Evolutionary conservation across 2,113 vertebrate species (phyloP).

Genomic region (Falco punctatus): DNA sequence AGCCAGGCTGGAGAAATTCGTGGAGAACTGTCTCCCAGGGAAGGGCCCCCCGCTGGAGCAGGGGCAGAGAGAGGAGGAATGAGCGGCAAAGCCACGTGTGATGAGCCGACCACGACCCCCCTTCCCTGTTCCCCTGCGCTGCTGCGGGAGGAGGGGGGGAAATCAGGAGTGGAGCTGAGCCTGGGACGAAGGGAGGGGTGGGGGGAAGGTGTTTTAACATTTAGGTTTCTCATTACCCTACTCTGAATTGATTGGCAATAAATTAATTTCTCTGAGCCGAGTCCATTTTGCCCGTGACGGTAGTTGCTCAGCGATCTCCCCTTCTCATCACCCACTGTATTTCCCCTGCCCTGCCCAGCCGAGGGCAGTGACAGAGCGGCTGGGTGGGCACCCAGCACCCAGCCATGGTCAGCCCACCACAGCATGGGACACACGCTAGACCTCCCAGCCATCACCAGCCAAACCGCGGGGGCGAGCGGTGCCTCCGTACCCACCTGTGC

Average conservation of each 20-base stretch:
- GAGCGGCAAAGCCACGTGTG: not conserved
- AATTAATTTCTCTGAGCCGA: not conserved
- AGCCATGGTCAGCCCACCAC: not conserved
- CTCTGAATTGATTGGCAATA: not conserved
- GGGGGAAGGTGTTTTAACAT: not conserved
- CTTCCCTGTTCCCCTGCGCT: too few relatives aligned
- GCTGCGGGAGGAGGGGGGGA: not conserved
- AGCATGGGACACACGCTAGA: rapidly evolving
- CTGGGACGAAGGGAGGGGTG: not conserved
- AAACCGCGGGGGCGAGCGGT: not conserved
- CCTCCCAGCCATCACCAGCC: not conserved
- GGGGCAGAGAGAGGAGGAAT: not conserved
- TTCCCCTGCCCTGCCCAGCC: not conserved
- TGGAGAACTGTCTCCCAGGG: not conserved
- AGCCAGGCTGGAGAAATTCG: too few relatives aligned
- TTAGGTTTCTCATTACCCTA: not conserved
- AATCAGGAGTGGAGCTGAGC: not conserved
- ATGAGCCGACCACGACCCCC: not conserved
- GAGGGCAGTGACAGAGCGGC: not conserved
- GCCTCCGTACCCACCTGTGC: rapidly evolving
- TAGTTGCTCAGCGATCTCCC: not conserved
- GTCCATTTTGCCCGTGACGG: not conserved
- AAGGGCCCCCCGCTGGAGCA: not conserved
- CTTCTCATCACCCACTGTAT: not conserved
- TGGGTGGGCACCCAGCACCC: not conserved